Base-by-base conservation (phyloP, 2,113 vertebrate species). In the Uropsilus gracilis region DNA sequence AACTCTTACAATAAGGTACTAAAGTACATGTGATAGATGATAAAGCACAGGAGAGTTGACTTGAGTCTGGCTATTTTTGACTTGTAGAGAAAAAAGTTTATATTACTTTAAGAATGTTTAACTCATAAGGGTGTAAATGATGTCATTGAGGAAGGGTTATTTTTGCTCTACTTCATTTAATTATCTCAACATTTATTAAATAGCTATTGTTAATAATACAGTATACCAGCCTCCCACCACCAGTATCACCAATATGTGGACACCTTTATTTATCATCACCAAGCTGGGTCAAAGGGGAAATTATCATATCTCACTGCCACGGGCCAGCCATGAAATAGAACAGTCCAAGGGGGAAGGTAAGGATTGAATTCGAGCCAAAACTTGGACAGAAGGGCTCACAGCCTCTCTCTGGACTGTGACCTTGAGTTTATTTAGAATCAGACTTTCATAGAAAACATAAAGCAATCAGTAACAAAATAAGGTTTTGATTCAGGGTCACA, bases 211-310 rank as follows among this genome's bases (percentile, higher is more conserved):
- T 18, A 37, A 72, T 61, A 71, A 50, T 53, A 46, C 32, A 28
- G 22, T 28, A 14, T 10, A 37, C 1, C 7, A 11, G 7, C 16
- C 26, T 7, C 0, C 34, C 17, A 28, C 24, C 24, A 63, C 59
- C 37, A 8, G 11, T 37, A 18, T 37, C 8, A 0, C 24, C 44
- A 8, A 4, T 1, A 63, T 11, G n/a, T n/a, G 4, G 7, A 22
- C 14, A 30, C 13, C 13, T 59, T 78, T 57, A 37, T 39, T 48
- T 48, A 30, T 17, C 14, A 53, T 73, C 28, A 39, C 28, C 44
- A 64, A 13, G 28, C 13, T 32, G 39, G 44, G 34, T 39, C 78
- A 42, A 75, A 91, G 20, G 57, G 28, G 55, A n/a, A 63, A 83
- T 17, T n/a, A n/a, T n/a, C n/a, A n/a, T n/a, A n/a, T n/a, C n/a